Evolutionary conservation across 2,113 vertebrate genomes (phyloP).

Genomic region (Baryphthengus martii): DNA sequence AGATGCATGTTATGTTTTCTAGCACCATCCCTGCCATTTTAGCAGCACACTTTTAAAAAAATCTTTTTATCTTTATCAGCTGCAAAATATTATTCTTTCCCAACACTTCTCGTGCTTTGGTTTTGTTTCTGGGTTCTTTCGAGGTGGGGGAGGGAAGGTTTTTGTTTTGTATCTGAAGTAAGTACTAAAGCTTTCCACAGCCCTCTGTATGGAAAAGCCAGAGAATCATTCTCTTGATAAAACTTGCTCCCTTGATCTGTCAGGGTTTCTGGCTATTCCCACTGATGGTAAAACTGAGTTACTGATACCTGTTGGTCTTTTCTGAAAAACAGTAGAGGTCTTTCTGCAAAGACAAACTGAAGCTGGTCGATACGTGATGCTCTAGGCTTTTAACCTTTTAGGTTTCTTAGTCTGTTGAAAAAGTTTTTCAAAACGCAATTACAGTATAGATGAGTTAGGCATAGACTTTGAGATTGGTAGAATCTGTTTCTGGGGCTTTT

Average conservation of each 20-base stretch:
- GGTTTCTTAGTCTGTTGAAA: neutral
- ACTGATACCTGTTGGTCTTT: neutral
- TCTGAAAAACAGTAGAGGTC: neutral
- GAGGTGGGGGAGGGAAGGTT: rapidly evolving
- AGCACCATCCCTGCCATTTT: neutral
- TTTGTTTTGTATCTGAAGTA: neutral
- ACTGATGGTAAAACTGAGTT: neutral
- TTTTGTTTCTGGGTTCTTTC: neutral
- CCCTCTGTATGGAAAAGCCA: neutral
- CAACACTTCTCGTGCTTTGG: neutral
- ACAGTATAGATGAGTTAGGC: neutral
- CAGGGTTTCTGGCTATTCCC: neutral
- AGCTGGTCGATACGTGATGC: neutral
- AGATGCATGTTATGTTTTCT: neutral
- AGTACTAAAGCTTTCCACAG: neutral
- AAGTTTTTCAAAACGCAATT: neutral
- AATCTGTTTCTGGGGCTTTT: neutral
- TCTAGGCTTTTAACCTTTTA: neutral
- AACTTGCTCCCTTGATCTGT: neutral
- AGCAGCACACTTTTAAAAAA: neutral
- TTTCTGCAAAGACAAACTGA: neutral
- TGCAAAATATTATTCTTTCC: neutral
- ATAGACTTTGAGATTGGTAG: neutral
- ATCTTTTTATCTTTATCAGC: conserved; percentile 33
- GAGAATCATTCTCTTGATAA: neutral